Percentiles rank a stretch among this genome's conserved stretches.
phyloP scores from a whole-genome alignment of 2,113 vertebrate species.

The Ptyas mucosa region DNA sequence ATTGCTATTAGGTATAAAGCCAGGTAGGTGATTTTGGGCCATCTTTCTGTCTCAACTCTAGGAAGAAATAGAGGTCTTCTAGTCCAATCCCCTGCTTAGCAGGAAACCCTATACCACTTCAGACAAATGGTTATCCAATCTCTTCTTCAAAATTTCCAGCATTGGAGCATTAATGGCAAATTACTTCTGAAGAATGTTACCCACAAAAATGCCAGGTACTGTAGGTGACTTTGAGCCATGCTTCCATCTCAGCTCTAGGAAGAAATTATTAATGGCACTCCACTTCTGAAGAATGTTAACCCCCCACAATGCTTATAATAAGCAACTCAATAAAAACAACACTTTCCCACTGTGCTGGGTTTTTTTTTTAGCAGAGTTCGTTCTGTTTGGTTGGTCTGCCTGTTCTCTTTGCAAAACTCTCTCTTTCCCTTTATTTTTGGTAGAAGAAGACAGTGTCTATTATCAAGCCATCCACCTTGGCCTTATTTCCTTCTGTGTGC shows the following conservation, averaged over 20 bases:
- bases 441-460: background rate
- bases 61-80: background rate
- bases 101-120: no score
- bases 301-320: background rate
- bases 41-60: background rate
- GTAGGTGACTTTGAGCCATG: background rate
- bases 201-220: background rate
- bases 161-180: background rate
- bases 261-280: background rate
- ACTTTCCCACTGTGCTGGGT: background rate
- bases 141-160: no score
- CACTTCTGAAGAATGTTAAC: background rate
- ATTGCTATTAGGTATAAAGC: background rate
- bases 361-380: background rate
- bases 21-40: background rate
- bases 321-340: background rate
- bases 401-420: background rate
- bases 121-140: no score
- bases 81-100: no score
- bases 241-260: background rate
- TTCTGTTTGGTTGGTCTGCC: background rate
- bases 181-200: background rate
- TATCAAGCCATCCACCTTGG: background rate
- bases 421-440: background rate
- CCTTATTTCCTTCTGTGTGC: background rate